A percentile compares a stretch with the other conserved stretches of the same genome.
Conservation (phyloP, 2,113 vertebrate species). For the Chionomys nivalis region DNA sequence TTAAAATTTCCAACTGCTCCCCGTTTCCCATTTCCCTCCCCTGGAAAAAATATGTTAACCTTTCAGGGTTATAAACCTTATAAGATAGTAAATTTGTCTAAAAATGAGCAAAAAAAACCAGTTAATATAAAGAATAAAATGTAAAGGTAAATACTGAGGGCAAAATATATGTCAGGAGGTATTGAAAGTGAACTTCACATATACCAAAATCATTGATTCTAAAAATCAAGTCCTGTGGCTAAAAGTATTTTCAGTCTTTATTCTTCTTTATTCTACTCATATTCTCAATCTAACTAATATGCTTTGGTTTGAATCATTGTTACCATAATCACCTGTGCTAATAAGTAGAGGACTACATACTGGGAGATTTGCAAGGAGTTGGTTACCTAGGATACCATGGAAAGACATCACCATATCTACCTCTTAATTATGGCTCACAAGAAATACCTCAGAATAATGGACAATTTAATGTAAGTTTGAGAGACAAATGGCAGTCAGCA, state of each 20-base stretch:
- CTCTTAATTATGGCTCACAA: not conserved
- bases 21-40: too few species aligned
- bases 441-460: not conserved
- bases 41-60: not conserved
- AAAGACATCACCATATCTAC: not conserved
- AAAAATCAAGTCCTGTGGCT: not conserved
- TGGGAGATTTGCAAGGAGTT: not conserved
- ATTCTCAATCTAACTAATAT: not conserved
- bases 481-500: not conserved
- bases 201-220: not conserved
- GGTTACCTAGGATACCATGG: not conserved
- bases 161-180: not conserved
- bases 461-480: not conserved
- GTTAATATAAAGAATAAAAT: not conserved
- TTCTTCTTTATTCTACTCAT: not conserved
- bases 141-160: not conserved
- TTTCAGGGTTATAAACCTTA: not conserved
- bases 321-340: not conserved
- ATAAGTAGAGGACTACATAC: not conserved
- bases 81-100: not conserved
- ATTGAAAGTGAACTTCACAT: not conserved
- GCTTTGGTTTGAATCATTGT: not conserved
- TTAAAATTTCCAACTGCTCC: too few species aligned
- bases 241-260: slow-evolving; percentile 3
- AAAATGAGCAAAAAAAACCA: not conserved